phyloP scores from a whole-genome alignment of 2,888 invertebrate genomes.

The Chelonus formosanus region DNA sequence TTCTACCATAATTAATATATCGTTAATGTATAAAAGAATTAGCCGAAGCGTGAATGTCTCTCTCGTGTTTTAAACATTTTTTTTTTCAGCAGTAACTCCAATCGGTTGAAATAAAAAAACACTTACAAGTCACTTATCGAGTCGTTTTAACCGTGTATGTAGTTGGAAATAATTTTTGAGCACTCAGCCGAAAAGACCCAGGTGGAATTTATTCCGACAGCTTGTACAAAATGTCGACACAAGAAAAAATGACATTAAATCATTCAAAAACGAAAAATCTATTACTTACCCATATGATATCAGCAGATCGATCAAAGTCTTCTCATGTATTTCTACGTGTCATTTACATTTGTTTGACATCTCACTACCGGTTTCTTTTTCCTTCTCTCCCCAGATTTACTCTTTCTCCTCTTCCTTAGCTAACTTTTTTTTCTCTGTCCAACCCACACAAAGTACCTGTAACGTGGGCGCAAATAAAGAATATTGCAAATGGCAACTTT shows the following conservation, averaged over 20 bases:
- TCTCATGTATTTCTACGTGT: background rate
- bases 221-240: too few relatives aligned
- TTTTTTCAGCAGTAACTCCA: too few relatives aligned
- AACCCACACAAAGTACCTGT: slow-evolving; percentile 25
- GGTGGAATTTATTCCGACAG: too few relatives aligned
- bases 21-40: too few relatives aligned
- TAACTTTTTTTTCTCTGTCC: slow-evolving; percentile 14
- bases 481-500: slow-evolving; percentile 32
- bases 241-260: slow-evolving; percentile 1
- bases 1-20: too few relatives aligned
- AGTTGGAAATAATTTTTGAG: too few relatives aligned
- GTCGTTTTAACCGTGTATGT: too few relatives aligned
- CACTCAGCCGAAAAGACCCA: too few relatives aligned
- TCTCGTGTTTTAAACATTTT: too few relatives aligned
- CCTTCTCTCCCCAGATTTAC: background rate
- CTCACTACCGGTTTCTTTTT: slow-evolving; percentile 12
- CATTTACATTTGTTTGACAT: slow-evolving; percentile 15
- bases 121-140: too few relatives aligned
- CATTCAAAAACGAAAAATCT: background rate
- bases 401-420: slow-evolving; percentile 23
- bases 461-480: slow-evolving; percentile 31
- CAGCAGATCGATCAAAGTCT: slow-evolving; percentile 1
- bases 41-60: too few relatives aligned
- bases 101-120: too few relatives aligned
- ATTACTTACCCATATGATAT: background rate